These are phyloP conservation scores for Elaphurus davidianus DNA, from an alignment of 2,113 vertebrate genomes.

Conservation along the genomic window DNA sequence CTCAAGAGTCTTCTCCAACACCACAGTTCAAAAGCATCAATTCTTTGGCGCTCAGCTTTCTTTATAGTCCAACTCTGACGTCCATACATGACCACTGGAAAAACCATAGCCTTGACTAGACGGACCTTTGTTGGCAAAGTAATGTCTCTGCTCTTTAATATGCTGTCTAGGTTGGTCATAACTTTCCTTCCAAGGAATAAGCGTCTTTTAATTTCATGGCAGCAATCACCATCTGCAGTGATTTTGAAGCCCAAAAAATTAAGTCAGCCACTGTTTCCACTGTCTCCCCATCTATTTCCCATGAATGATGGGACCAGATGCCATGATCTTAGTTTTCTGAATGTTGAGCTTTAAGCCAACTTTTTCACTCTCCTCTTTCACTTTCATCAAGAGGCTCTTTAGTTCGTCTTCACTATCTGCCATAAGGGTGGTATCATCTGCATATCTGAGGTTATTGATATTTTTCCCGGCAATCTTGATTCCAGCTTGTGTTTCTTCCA, in stretches of 20 bases:
- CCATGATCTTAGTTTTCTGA: neutral
- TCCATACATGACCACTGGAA: too few species aligned
- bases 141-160: neutral
- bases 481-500: too few species aligned
- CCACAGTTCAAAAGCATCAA: too few species aligned
- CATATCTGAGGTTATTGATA: neutral
- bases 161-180: neutral
- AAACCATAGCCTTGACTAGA: too few species aligned
- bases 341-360: neutral
- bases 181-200: neutral
- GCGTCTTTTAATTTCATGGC: neutral
- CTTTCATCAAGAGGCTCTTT: neutral
- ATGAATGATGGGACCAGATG: neutral
- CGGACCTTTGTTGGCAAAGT: too few species aligned
- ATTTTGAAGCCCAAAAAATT: neutral
- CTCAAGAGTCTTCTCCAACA: too few species aligned
- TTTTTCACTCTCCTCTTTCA: neutral
- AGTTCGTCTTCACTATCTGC: neutral
- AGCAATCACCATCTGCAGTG: neutral
- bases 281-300: neutral
- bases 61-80: too few species aligned
- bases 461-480: neutral
- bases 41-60: fast-evolving
- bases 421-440: neutral
- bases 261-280: neutral